phyloP scores from a whole-genome alignment of 2,797 vertebrate genomes.

The Manis pentadactyla region DNA sequence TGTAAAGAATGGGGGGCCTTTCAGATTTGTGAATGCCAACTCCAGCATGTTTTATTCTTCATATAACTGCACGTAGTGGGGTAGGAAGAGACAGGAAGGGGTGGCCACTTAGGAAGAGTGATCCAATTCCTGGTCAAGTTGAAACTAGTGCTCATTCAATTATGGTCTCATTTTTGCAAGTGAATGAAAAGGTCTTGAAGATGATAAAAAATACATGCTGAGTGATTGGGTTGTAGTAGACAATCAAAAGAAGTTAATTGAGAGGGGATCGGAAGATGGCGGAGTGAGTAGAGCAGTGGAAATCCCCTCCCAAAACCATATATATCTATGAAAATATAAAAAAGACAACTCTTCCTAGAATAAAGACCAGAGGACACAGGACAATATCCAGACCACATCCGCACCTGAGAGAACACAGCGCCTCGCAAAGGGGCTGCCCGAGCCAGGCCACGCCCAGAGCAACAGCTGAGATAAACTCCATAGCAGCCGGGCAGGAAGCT shows the following conservation, averaged over 20 bases:
- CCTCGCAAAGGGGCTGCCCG: too few species aligned
- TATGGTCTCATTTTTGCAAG: not conserved
- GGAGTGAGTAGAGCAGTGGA: too few species aligned
- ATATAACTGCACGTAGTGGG: rapidly evolving
- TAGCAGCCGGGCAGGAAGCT: too few species aligned
- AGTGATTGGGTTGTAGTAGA: not conserved
- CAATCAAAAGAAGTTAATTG: conserved; percentile 49
- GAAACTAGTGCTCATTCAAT: not conserved
- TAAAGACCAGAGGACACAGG: too few species aligned
- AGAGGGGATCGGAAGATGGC: too few species aligned
- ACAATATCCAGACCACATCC: too few species aligned
- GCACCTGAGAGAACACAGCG: too few species aligned
- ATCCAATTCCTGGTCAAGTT: not conserved
- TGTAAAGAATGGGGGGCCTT: not conserved
- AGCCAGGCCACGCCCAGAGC: too few species aligned
- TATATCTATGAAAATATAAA: too few species aligned
- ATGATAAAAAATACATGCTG: not conserved
- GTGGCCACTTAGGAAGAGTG: not conserved
- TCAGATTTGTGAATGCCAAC: not conserved
- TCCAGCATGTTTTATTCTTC: not conserved
- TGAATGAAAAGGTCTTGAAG: not conserved
- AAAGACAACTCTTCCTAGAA: too few species aligned
- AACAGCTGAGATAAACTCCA: too few species aligned
- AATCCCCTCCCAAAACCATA: too few species aligned
- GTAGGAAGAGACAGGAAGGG: not conserved